Base-by-base conservation (phyloP, 2,797 vertebrate species). In the Podarcis lilfordi region DNA sequence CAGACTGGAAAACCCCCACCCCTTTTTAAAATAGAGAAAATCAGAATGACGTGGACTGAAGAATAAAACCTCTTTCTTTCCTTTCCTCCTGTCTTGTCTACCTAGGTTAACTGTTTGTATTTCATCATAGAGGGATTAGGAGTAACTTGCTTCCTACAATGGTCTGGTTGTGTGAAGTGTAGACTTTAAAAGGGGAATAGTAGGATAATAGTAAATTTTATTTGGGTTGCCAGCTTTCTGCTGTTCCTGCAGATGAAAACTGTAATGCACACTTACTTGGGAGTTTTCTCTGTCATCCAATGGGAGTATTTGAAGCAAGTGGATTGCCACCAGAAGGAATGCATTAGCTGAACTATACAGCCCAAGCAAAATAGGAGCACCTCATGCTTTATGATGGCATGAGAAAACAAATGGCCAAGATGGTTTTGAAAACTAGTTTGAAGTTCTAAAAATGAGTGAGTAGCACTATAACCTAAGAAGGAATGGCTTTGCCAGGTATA, bases 71-170 rank as follows among this genome's bases (percentile, higher is more conserved):
- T 43, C 2, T 86, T 61, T 76, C 80, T 69, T 87, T 74, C 55
- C 2, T 81, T 79, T 82, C 86, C 61, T 88, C 76, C 55, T 66
- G 1, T 88, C 80, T 59, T 86, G 55, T 77, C 72, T 91, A 64
- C 72, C 69, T 55, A 78, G 82, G 40, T 35, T 55, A 69, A 32
- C 19, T 61, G 78, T 81, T 80, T 11, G 21, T 86, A 32, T 8
- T 29, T 8, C 0, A 75, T 86, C 84, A 75, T 74, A 79, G 74
- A 19, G 8, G 17, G 1, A 25, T 75, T 82, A 85, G 66, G 40
- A 87, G 37, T 11, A 85, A 76, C 6, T 5, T 45, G 19, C 74
- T n/a, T 78, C n/a, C 15, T 64, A 68, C 13, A 35, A 64, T 19
- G 32, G 37, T 66, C 69, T 83, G 32, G 35, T 79, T 61, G 3